These are phyloP conservation scores for Dendropsophus ebraccatus DNA, from an alignment of 2,113 vertebrate genomes.

Conservation along the genomic window DNA sequence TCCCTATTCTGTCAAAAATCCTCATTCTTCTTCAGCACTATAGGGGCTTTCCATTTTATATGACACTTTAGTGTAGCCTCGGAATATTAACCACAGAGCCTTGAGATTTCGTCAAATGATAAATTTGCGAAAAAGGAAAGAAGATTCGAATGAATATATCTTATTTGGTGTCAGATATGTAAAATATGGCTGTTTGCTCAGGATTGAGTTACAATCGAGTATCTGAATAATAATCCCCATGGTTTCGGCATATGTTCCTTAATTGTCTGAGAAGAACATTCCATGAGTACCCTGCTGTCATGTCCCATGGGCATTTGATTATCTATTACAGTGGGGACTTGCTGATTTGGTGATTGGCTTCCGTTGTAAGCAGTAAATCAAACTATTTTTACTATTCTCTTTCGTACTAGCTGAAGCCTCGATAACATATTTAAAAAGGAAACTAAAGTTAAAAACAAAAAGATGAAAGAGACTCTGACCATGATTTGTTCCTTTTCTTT, in stretches of 20 bases:
- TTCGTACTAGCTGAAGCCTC: constrained; percentile 79
- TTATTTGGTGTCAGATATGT: constrained; percentile 79
- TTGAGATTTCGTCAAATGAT: constrained; percentile 35
- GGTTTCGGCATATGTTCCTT: constrained; percentile 87
- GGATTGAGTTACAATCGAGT: constrained; percentile 78
- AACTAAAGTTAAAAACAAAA: neutral
- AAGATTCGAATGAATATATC: constrained; percentile 70
- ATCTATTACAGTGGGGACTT: constrained; percentile 82
- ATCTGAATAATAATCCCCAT: constrained; percentile 84
- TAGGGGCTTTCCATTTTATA: neutral
- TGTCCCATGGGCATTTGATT: constrained; percentile 82
- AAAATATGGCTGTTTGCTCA: constrained; percentile 83
- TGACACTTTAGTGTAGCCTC: neutral
- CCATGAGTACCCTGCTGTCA: constrained; percentile 85
- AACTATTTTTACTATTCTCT: constrained; percentile 75
- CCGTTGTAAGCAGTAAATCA: constrained; percentile 80
- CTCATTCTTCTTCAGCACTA: neutral
- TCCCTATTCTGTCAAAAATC: neutral
- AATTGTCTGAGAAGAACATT: constrained; percentile 86
- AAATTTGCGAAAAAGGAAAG: constrained; percentile 50
- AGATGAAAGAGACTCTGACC: neutral
- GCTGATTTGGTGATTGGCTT: constrained; percentile 84
- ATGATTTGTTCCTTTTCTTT: neutral
- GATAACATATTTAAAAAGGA: constrained; percentile 56
- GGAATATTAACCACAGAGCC: constrained; percentile 6